Evolutionary conservation across 2,113 vertebrate species (phyloP).

Genomic region (Onychostruthus taczanowskii): DNA sequence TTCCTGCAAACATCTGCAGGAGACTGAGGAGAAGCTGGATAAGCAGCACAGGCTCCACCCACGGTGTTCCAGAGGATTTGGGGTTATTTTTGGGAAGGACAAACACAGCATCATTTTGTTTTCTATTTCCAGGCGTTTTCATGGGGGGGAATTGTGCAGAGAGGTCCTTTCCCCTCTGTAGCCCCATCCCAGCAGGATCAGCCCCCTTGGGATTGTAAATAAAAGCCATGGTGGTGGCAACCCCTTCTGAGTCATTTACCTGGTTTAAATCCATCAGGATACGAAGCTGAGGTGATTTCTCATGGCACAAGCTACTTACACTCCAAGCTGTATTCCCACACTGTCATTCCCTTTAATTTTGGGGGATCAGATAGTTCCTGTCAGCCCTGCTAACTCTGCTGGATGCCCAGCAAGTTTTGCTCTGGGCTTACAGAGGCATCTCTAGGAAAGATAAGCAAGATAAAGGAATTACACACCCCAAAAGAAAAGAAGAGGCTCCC

Average conservation of each 20-base stretch:
- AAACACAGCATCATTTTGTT: background rate
- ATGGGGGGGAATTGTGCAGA: accelerated
- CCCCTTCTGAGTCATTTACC: background rate
- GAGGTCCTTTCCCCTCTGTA: background rate
- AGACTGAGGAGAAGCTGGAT: background rate
- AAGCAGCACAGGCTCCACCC: background rate
- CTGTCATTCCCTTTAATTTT: background rate
- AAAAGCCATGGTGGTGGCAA: accelerated
- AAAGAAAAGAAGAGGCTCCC: background rate
- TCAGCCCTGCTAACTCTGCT: background rate
- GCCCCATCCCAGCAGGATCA: background rate
- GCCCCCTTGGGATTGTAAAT: background rate
- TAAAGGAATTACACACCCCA: background rate
- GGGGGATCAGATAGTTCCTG: background rate
- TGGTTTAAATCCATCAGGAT: background rate
- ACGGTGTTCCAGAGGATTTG: background rate
- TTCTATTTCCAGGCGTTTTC: background rate
- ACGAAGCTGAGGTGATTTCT: background rate
- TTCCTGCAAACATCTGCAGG: background rate
- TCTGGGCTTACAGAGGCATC: background rate
- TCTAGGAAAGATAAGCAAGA: background rate
- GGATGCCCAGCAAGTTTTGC: background rate
- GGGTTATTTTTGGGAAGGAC: background rate
- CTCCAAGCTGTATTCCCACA: background rate
- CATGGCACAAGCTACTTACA: accelerated